Evolutionary conservation across 2,113 vertebrate genomes (phyloP).

Genomic region (Bujurquina vittata): DNA sequence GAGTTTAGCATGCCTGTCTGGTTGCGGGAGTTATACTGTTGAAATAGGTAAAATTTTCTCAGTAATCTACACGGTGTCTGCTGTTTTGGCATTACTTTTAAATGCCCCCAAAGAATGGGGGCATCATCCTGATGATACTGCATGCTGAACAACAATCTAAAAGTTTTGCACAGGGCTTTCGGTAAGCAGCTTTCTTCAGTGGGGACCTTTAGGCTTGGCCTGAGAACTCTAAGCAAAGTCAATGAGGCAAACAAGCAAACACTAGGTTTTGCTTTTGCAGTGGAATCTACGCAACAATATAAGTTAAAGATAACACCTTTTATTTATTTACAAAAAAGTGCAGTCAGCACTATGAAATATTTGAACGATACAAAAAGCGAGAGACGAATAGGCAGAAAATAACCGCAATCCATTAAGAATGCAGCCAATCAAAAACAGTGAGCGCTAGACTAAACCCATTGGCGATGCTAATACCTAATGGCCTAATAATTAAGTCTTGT

Average conservation of each 20-base stretch:
- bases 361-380: no score
- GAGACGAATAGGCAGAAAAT: neutral
- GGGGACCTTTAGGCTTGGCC: neutral
- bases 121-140: neutral
- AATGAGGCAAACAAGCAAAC: neutral
- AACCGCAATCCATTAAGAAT: neutral
- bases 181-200: neutral
- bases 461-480: neutral
- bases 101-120: neutral
- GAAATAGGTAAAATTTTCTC: neutral
- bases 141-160: neutral
- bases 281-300: no score
- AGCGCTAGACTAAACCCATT: neutral
- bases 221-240: neutral
- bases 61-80: neutral
- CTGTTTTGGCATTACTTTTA: neutral
- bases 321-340: neutral
- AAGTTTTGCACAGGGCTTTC: neutral
- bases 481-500: neutral
- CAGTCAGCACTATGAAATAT: neutral
- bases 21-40: neutral
- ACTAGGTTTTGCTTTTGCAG: neutral
- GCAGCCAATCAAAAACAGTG: neutral
- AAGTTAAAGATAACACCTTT: neutral
- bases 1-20: conserved; percentile 1